phyloP scores from a whole-genome alignment of 1,140 invertebrate species.

The Phocides pigmalion region DNA sequence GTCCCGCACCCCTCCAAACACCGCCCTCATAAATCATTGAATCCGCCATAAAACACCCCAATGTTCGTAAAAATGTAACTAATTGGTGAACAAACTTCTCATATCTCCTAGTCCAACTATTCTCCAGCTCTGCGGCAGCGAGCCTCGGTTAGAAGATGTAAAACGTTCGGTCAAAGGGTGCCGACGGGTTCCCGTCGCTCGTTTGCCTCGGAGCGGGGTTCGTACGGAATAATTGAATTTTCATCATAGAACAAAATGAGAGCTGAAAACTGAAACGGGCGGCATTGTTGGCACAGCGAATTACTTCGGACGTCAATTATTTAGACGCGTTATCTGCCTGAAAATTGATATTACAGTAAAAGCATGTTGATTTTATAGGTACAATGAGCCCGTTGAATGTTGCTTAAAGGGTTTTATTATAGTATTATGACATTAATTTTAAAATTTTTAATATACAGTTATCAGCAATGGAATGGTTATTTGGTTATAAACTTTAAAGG shows the following conservation, averaged over 20 bases:
- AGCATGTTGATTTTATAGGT: constrained; percentile 53
- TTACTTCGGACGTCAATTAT: constrained; percentile 80
- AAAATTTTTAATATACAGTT: constrained; percentile 11
- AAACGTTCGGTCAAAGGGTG: constrained; percentile 71
- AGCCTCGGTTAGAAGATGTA: constrained; percentile 64
- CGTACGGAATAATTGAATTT: constrained; percentile 82
- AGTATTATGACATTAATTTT: constrained; percentile 12
- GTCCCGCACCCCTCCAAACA: constrained; percentile 58
- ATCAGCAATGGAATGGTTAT: constrained; percentile 14
- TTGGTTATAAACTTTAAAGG: constrained; percentile 9
- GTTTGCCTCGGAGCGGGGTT: constrained; percentile 61
- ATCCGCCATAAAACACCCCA: constrained; percentile 80
- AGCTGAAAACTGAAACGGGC: constrained; percentile 80
- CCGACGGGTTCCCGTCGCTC: constrained; percentile 57
- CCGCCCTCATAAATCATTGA: constrained; percentile 82
- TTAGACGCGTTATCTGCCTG: constrained; percentile 73
- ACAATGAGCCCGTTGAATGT: constrained; percentile 42
- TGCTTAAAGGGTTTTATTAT: constrained; percentile 40
- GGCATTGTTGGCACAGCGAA: constrained; percentile 79
- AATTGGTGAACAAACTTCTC: constrained; percentile 74
- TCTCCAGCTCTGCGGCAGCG: constrained; percentile 44
- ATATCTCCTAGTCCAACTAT: constrained; percentile 63
- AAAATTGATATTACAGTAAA: constrained; percentile 71
- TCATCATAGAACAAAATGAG: constrained; percentile 80
- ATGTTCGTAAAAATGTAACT: constrained; percentile 81